These are phyloP conservation scores for Dendroctonus valens DNA, from an alignment of 1,140 invertebrate species.

Conservation along the genomic window DNA sequence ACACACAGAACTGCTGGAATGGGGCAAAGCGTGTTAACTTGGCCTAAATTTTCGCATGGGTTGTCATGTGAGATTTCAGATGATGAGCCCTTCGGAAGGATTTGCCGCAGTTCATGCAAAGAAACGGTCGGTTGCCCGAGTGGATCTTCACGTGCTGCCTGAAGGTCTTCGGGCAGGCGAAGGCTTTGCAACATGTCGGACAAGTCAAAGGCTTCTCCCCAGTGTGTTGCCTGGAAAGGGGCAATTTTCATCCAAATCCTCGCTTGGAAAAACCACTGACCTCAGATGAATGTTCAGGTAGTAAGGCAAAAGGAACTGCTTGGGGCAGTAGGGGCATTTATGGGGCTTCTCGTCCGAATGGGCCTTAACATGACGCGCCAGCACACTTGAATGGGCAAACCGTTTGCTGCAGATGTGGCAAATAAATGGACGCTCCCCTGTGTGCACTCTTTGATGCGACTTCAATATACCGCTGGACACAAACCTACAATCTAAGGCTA, in stretches of 20 bases:
- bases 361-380: slow-evolving; percentile 59
- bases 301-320: slow-evolving; percentile 40
- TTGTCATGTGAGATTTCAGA: slow-evolving; percentile 36
- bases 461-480: slow-evolving; percentile 35
- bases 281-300: slow-evolving; percentile 52
- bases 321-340: slow-evolving; percentile 57
- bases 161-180: slow-evolving; percentile 42
- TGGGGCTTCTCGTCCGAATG: slow-evolving; percentile 62
- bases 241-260: not conserved
- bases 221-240: slow-evolving; percentile 45
- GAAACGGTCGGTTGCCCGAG: slow-evolving; percentile 56
- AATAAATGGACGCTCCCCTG: slow-evolving; percentile 55
- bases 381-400: slow-evolving; percentile 50
- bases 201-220: slow-evolving; percentile 52
- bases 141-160: slow-evolving; percentile 54
- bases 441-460: slow-evolving; percentile 51
- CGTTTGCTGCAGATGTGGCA: slow-evolving; percentile 56
- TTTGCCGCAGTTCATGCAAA: slow-evolving; percentile 56
- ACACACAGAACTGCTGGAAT: no score
- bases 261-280: slow-evolving; percentile 14
- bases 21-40: no score
- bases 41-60: slow-evolving; percentile 8
- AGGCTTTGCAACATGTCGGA: slow-evolving; percentile 47
- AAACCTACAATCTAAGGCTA: slow-evolving; percentile 27
- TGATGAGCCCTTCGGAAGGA: slow-evolving; percentile 50